Evolutionary conservation across 2,888 invertebrate genomes (phyloP).

Genomic region (Dasypogon diadema): DNA sequence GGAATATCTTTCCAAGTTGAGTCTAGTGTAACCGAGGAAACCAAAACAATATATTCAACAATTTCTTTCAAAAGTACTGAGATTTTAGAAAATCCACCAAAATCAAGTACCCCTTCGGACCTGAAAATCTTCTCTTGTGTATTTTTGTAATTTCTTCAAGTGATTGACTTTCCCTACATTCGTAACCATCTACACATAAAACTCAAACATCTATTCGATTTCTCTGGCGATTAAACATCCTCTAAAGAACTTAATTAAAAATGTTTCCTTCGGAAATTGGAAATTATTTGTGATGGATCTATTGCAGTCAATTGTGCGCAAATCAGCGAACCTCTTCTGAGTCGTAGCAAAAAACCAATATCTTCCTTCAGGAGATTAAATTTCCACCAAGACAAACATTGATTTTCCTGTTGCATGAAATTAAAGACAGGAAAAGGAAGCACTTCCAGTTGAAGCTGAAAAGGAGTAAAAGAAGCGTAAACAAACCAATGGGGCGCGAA

Average conservation of each 20-base stretch:
- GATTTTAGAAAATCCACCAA: neutral
- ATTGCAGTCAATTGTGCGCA: constrained; percentile 34
- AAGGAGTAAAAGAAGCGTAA: too few species aligned
- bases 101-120: neutral
- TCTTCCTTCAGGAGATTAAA: constrained; percentile 3
- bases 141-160: too few species aligned
- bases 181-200: neutral
- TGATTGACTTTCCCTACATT: too few species aligned
- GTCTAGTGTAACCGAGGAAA: too few species aligned
- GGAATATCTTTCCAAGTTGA: too few species aligned
- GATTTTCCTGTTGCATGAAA: constrained; percentile 6
- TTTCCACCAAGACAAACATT: constrained; percentile 17
- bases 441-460: too few species aligned
- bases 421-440: neutral
- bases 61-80: neutral
- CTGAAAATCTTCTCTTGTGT: too few species aligned
- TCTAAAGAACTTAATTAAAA: constrained; percentile 31
- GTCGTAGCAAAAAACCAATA: neutral
- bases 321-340: neutral
- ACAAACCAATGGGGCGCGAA: too few species aligned
- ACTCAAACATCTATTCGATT: neutral
- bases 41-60: too few species aligned
- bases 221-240: neutral
- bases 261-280: constrained; percentile 29
- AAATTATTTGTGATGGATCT: constrained; percentile 16